phyloP scores from a whole-genome alignment of 2,888 invertebrate genomes.

The Leptogaster cylindrica region DNA sequence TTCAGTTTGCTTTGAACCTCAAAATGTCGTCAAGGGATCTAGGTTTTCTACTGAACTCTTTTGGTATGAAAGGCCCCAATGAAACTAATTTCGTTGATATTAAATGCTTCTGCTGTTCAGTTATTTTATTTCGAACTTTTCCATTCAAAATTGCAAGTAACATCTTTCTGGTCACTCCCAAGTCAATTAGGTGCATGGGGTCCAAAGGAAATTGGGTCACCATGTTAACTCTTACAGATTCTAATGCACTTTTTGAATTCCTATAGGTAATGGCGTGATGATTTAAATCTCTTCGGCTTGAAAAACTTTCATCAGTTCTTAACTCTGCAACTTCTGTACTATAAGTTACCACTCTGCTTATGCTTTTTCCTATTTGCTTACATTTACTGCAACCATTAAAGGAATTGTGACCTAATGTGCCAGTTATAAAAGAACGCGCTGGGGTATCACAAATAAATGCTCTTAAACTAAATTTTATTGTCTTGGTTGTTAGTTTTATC shows the following conservation, averaged over 20 bases:
- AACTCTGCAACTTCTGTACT: constrained; percentile 7
- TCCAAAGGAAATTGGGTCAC: constrained; percentile 9
- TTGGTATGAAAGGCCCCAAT: too few relatives aligned
- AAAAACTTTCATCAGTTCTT: constrained; percentile 37
- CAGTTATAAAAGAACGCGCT: constrained; percentile 24
- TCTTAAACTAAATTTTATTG: neutral
- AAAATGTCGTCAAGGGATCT: too few relatives aligned
- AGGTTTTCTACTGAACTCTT: too few relatives aligned
- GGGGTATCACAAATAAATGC: constrained; percentile 32
- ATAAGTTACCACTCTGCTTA: constrained; percentile 34
- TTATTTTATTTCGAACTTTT: neutral
- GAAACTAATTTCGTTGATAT: constrained; percentile 23
- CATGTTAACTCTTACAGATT: constrained; percentile 10
- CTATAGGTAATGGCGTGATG: constrained; percentile 18
- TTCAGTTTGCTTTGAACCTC: too few relatives aligned
- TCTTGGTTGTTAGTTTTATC: neutral
- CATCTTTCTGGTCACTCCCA: neutral
- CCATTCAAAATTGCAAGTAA: constrained; percentile 12
- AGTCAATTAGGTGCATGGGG: neutral
- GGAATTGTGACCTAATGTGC: constrained; percentile 36
- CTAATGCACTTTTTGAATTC: neutral
- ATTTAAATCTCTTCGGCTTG: constrained; percentile 13
- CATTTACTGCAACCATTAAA: constrained; percentile 34
- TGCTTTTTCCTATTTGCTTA: constrained; percentile 25
- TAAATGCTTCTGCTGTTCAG: neutral